Evolutionary conservation across 2,797 vertebrate species (phyloP).

Genomic region (Aldrovandia affinis): DNA sequence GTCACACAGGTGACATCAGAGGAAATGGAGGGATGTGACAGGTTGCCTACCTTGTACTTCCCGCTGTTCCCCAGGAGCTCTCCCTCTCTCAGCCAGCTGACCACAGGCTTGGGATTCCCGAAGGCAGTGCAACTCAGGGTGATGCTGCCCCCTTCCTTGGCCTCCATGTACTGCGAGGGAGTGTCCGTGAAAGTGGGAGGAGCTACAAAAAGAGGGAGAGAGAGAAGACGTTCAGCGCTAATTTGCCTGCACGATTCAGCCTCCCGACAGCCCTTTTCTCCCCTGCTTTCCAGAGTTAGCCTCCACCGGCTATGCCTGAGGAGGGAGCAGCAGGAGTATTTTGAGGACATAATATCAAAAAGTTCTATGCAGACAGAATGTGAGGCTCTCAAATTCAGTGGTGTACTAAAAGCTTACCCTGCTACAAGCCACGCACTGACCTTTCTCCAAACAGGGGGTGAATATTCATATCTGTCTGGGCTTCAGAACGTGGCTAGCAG

Average conservation of each 20-base stretch:
- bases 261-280: not conserved
- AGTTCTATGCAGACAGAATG: not conserved
- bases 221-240: not conserved
- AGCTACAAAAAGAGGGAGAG: conserved; percentile 68
- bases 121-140: conserved; percentile 91
- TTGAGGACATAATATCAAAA: not conserved
- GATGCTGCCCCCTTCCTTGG: conserved; percentile 86
- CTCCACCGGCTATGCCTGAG: not conserved
- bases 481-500: no score
- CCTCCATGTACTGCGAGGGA: conserved; percentile 91
- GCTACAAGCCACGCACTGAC: not conserved
- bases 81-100: conserved; percentile 90
- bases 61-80: conserved; percentile 78
- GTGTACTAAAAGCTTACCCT: not conserved
- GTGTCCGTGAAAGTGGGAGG: conserved; percentile 92
- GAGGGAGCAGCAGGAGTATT: not conserved
- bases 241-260: not conserved
- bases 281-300: not conserved
- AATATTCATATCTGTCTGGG: not conserved
- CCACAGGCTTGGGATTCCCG: conserved; percentile 90
- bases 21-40: not conserved
- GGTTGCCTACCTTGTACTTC: conserved; percentile 85
- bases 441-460: not conserved
- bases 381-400: not conserved
- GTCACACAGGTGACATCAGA: conserved; percentile 26